Percentiles rank a stretch among this genome's conserved stretches.
These are phyloP conservation scores for Squalus acanthias DNA, from an alignment of 2,797 vertebrate species.

Conservation along the genomic window DNA sequence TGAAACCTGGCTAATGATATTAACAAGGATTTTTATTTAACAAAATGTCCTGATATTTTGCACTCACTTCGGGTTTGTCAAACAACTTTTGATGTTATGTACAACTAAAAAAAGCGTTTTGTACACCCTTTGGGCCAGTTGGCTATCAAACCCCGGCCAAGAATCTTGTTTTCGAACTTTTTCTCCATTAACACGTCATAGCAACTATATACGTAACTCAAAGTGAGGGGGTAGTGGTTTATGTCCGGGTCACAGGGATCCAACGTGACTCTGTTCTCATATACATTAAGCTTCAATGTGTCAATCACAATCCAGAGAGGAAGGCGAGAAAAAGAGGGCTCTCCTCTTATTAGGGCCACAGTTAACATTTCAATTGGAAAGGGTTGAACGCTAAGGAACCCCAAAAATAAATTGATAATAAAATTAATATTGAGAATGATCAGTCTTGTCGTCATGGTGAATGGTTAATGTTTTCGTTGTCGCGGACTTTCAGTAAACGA, in stretches of 20 bases:
- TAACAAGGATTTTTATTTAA: conserved; percentile 30
- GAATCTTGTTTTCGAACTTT: background rate
- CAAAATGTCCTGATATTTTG: conserved; percentile 42
- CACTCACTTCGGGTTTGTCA: background rate
- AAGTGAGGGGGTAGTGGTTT: too few relatives aligned
- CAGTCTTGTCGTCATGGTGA: background rate
- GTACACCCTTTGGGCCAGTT: background rate
- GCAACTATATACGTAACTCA: background rate
- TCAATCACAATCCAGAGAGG: background rate
- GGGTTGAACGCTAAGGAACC: background rate
- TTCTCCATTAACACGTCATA: background rate
- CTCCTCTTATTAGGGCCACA: too few relatives aligned
- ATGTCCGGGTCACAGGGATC: background rate
- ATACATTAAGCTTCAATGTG: background rate
- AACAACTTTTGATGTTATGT: background rate
- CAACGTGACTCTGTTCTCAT: background rate
- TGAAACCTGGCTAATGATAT: conserved; percentile 41
- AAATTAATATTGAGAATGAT: background rate
- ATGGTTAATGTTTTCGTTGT: background rate
- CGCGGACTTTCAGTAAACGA: too few relatives aligned
- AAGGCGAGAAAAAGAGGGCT: background rate
- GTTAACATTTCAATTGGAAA: background rate
- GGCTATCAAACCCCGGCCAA: background rate
- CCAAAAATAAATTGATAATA: background rate
- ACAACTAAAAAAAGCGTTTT: background rate